Conservation (phyloP, 1,140 invertebrate species). For the Drosophila lowei region DNA sequence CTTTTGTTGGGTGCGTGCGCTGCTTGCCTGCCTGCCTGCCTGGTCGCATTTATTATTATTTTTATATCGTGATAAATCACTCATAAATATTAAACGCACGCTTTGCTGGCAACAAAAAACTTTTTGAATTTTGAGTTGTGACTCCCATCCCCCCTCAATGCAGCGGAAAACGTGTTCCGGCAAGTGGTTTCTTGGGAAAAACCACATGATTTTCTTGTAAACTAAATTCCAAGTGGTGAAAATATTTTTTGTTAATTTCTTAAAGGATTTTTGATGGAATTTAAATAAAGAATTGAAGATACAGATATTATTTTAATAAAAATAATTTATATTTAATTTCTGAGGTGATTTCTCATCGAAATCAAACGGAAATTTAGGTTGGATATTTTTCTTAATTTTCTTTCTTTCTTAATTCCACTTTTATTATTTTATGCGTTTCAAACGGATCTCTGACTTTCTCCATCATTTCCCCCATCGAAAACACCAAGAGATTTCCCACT, state of each 20-base stretch:
- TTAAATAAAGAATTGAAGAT: not conserved
- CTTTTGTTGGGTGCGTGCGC: conserved; percentile 53
- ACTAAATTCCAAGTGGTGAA: too few relatives aligned
- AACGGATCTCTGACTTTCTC: too few relatives aligned
- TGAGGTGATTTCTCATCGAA: too few relatives aligned
- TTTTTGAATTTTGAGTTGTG: conserved; percentile 69
- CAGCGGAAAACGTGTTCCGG: conserved; percentile 15
- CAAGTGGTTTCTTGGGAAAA: conserved; percentile 4
- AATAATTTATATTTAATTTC: too few relatives aligned
- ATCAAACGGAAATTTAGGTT: too few relatives aligned
- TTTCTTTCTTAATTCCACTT: too few relatives aligned
- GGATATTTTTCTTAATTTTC: too few relatives aligned
- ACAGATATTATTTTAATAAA: too few relatives aligned
- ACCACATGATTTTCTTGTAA: not conserved
- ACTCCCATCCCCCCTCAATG: not conserved
- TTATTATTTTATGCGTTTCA: too few relatives aligned
- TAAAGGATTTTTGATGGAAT: not conserved
- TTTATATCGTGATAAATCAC: conserved; percentile 82
- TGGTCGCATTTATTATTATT: conserved; percentile 77
- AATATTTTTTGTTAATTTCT: not conserved
- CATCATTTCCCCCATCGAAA: too few relatives aligned
- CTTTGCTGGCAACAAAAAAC: conserved; percentile 52
- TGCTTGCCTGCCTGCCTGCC: conserved; percentile 13
- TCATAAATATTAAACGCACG: conserved; percentile 82
- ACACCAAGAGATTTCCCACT: not conserved